Percentiles rank a stretch among this genome's conserved stretches.
These are phyloP conservation scores for Notospermus geniculatus DNA, from an alignment of 1,140 invertebrate genomes.

Conservation along the genomic window DNA sequence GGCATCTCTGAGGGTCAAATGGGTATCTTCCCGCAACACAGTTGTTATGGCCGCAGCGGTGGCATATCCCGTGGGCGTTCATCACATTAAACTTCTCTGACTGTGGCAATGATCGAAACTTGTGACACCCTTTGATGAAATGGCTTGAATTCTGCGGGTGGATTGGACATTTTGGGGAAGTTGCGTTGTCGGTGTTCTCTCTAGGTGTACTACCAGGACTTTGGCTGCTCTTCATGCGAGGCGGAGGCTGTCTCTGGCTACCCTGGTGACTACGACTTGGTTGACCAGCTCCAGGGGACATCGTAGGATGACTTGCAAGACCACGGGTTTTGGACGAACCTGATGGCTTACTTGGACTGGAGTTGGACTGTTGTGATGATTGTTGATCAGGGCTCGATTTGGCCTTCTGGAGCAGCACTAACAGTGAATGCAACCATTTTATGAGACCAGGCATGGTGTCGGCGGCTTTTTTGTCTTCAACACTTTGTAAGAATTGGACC, in stretches of 20 bases:
- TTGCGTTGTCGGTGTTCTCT: neutral
- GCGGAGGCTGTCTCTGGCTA: neutral
- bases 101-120: neutral
- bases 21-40: neutral
- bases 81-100: conserved; percentile 4
- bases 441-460: neutral
- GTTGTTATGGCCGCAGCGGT: neutral
- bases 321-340: neutral
- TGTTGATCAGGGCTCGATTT: neutral
- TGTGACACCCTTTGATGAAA: neutral
- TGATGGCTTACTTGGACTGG: neutral
- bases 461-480: neutral
- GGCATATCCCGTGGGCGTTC: neutral
- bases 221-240: neutral
- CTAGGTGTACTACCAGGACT: neutral
- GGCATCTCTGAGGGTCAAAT: neutral
- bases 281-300: neutral
- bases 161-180: neutral
- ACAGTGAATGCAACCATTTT: conserved; percentile 1
- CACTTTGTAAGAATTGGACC: neutral
- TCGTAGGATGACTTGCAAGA: neutral
- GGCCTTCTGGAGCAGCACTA: conserved; percentile 2
- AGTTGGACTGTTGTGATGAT: neutral
- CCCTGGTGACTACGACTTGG: neutral
- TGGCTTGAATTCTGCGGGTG: neutral